These are phyloP conservation scores for Oophaga pumilio DNA, from an alignment of 2,113 vertebrate genomes.

Conservation along the genomic window DNA sequence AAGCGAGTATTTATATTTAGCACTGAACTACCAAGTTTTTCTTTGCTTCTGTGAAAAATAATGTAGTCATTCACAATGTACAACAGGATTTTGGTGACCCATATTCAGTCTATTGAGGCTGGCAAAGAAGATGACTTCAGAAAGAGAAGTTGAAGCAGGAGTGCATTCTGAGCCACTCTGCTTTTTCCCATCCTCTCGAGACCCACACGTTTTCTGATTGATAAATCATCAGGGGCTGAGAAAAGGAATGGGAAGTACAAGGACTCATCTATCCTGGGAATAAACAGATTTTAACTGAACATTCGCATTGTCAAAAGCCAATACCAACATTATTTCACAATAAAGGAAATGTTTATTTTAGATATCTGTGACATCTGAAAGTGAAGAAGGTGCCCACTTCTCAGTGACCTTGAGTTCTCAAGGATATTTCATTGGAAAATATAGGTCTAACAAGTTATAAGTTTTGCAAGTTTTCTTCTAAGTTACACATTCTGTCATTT, in stretches of 20 bases:
- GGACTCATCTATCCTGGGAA: slow-evolving; percentile 40
- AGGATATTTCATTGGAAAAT: not conserved
- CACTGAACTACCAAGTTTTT: slow-evolving; percentile 36
- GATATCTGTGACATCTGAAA: slow-evolving; percentile 31
- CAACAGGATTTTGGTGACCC: slow-evolving; percentile 56
- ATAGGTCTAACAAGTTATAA: not conserved
- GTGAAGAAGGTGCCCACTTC: not conserved
- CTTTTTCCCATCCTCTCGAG: not conserved
- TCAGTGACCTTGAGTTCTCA: not conserved
- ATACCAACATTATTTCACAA: slow-evolving; percentile 22
- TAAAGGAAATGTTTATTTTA: slow-evolving; percentile 45
- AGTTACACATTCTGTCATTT: not conserved
- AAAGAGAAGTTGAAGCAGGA: not conserved
- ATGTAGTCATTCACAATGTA: slow-evolving; percentile 27
- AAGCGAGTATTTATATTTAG: slow-evolving; percentile 25
- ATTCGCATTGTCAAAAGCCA: slow-evolving; percentile 51
- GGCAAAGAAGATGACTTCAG: slow-evolving; percentile 36
- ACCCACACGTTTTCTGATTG: not conserved
- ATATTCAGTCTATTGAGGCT: slow-evolving; percentile 33
- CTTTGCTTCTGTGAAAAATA: slow-evolving; percentile 45
- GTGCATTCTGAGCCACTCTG: not conserved
- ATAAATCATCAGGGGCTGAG: slow-evolving; percentile 46
- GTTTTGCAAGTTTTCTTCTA: not conserved
- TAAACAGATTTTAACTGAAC: slow-evolving; percentile 56
- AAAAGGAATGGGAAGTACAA: slow-evolving; percentile 11